A percentile compares a stretch with the other conserved stretches of the same genome.
phyloP scores from a whole-genome alignment of 1,140 invertebrate genomes.

The Pseudomyrmex pallidus region DNA sequence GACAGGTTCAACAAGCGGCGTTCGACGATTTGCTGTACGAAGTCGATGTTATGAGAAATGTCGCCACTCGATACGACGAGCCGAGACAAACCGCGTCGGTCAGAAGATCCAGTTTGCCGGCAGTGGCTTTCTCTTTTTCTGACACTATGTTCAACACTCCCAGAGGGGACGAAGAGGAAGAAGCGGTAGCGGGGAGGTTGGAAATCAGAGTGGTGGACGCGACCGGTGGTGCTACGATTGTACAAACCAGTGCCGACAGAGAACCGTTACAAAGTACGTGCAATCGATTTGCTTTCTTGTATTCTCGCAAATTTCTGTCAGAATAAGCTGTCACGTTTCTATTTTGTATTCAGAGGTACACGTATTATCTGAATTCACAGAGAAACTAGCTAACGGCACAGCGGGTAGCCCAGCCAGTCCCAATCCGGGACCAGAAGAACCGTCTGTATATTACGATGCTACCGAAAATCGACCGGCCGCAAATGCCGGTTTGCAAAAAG shows the following conservation, averaged over 20 bases:
- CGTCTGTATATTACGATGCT: constrained; percentile 88
- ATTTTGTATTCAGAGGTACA: neutral
- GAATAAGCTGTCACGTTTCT: neutral
- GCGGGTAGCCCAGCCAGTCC: constrained; percentile 85
- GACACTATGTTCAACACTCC: constrained; percentile 71
- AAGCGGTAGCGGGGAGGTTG: constrained; percentile 90
- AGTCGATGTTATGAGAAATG: constrained; percentile 93
- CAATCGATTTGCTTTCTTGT: neutral
- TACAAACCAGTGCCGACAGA: constrained; percentile 83
- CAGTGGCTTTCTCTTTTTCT: constrained; percentile 74
- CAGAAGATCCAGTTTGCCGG: constrained; percentile 80
- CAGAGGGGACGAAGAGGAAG: constrained; percentile 83
- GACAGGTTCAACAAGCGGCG: constrained; percentile 91
- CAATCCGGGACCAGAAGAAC: constrained; percentile 86
- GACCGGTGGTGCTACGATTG: constrained; percentile 83
- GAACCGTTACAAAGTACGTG: constrained; percentile 82
- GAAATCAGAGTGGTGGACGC: constrained; percentile 91
- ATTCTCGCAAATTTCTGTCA: neutral
- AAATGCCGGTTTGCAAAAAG: constrained; percentile 75
- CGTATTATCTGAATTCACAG: constrained; percentile 68
- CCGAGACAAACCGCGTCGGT: constrained; percentile 67
- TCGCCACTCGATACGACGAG: constrained; percentile 85
- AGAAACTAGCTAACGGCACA: constrained; percentile 84
- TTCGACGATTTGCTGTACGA: constrained; percentile 93
- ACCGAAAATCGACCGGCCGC: constrained; percentile 84